Conservation (phyloP, 1,140 invertebrate genomes). For the Drosophila mauritiana region DNA sequence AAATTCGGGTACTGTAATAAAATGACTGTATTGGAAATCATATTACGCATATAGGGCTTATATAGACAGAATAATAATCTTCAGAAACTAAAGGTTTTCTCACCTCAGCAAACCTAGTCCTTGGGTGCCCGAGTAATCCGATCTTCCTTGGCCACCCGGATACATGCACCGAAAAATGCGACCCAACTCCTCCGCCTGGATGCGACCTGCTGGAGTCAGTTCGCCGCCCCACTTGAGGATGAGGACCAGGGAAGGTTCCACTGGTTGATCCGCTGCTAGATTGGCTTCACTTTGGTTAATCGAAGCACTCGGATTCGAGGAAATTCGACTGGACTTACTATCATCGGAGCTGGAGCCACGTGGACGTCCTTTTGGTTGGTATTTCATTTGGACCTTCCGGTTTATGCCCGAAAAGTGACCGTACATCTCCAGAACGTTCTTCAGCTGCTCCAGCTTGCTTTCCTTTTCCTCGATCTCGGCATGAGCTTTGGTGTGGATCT, state of each 20-base stretch:
- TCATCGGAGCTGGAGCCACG: conserved; percentile 97
- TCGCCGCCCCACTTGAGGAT: conserved; percentile 99
- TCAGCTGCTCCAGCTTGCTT: conserved; percentile 98
- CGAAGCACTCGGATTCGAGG: neutral
- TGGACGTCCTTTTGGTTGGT: conserved; percentile 97
- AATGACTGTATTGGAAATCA: neutral
- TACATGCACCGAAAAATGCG: conserved; percentile 99
- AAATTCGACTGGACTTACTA: conserved; percentile 87
- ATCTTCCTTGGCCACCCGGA: conserved; percentile 94
- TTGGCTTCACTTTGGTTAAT: conserved; percentile 49
- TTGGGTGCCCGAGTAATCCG: conserved; percentile 90
- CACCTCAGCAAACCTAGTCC: conserved; percentile 93
- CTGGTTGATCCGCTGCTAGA: conserved; percentile 88
- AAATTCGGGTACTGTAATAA: too few species aligned
- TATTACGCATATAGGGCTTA: neutral
- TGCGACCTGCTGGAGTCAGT: conserved; percentile 97
- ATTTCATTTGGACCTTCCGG: conserved; percentile 99
- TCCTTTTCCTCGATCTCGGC: conserved; percentile 98
- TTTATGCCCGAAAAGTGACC: conserved; percentile 99
- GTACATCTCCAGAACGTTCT: conserved; percentile 99
- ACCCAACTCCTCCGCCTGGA: conserved; percentile 98
- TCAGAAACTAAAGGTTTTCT: too few species aligned
- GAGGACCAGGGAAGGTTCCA: conserved; percentile 95
- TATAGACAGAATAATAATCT: neutral
- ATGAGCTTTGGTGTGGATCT: conserved; percentile 94